A percentile compares a stretch with the other conserved stretches of the same genome.
phyloP scores from a whole-genome alignment of 2,113 vertebrate genomes.

The Picathartes gymnocephalus region DNA sequence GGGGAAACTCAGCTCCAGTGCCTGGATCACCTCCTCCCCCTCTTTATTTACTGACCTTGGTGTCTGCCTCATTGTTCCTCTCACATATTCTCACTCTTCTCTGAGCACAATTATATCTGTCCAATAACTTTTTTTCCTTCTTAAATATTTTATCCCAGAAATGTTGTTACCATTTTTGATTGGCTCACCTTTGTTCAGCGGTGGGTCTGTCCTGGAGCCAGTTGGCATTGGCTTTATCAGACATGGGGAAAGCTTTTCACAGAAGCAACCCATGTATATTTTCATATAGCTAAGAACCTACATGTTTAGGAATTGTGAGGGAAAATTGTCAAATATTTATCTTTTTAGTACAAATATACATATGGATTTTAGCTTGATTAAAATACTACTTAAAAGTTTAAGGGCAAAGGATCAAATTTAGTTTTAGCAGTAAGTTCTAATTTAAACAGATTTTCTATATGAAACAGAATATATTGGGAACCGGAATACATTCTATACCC shows the following conservation, averaged over 20 bases:
- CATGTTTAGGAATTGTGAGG: background rate
- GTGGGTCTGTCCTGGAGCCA: background rate
- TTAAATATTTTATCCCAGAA: background rate
- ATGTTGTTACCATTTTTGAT: background rate
- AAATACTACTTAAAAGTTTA: background rate
- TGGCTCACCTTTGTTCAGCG: background rate
- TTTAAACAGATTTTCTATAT: background rate
- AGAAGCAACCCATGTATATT: background rate
- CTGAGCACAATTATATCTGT: background rate
- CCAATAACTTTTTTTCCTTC: background rate
- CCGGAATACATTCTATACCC: background rate
- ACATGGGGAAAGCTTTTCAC: background rate
- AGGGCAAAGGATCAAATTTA: background rate
- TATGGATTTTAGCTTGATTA: background rate
- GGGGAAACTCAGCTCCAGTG: background rate
- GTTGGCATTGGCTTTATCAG: background rate
- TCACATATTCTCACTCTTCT: background rate
- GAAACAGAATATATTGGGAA: background rate
- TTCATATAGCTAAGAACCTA: background rate
- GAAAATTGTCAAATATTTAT: background rate
- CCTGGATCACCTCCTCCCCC: background rate
- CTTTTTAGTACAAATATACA: background rate
- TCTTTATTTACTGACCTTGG: background rate
- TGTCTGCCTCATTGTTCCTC: background rate
- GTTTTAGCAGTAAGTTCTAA: background rate